Conservation (phyloP, 2,797 vertebrate genomes). For the Streptopelia turtur region DNA sequence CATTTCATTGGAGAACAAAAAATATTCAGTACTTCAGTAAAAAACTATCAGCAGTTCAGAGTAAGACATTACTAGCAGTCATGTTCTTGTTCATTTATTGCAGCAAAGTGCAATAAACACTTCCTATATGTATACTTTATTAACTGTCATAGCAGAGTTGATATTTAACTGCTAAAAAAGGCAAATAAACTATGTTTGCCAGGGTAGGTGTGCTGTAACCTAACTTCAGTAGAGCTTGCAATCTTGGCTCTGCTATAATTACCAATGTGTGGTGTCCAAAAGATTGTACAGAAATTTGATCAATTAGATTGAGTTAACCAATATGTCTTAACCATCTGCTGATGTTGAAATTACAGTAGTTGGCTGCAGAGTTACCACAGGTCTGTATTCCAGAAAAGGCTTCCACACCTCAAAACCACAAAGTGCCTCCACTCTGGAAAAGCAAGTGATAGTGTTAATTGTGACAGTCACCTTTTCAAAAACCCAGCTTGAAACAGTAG, state of each 20-base stretch:
- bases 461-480: neutral
- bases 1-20: neutral
- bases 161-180: neutral
- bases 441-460: constrained; percentile 27
- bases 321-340: neutral
- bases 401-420: neutral
- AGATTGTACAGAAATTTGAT: neutral
- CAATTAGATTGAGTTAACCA: neutral
- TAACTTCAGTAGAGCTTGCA: neutral
- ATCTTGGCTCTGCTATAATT: neutral
- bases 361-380: neutral
- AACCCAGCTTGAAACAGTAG: constrained; percentile 18
- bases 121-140: neutral
- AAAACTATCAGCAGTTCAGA: neutral
- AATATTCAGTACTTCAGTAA: neutral
- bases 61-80: neutral
- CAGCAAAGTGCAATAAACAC: neutral
- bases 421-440: constrained; percentile 14
- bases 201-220: neutral
- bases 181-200: neutral
- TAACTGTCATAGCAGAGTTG: neutral
- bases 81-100: neutral
- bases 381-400: neutral
- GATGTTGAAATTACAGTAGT: neutral
- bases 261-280: neutral